phyloP scores from a whole-genome alignment of 2,888 invertebrate species.

The Chrysomela aeneicollis region DNA sequence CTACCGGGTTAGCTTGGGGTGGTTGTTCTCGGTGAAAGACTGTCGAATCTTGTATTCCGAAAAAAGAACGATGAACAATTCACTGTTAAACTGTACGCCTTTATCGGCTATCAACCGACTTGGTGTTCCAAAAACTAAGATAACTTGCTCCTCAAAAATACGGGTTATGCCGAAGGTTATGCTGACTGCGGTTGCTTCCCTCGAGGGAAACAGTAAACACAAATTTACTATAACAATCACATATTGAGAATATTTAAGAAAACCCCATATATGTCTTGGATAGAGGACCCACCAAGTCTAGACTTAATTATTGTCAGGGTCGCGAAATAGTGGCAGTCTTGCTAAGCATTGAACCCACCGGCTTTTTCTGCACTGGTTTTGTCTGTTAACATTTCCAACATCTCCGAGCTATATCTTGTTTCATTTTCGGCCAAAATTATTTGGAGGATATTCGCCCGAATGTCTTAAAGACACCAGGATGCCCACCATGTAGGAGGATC shows the following conservation, averaged over 20 bases:
- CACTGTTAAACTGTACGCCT: background rate
- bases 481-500: constrained; percentile 36
- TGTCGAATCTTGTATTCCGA: background rate
- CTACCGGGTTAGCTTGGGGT: constrained; percentile 48
- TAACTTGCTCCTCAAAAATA: too few relatives aligned
- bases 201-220: constrained; percentile 18
- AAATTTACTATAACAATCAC: constrained; percentile 29
- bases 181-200: background rate
- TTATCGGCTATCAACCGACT: background rate
- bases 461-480: constrained; percentile 42
- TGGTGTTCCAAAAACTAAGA: too few relatives aligned
- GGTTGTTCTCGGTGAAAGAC: too few relatives aligned
- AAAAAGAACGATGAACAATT: background rate
- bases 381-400: constrained; percentile 36
- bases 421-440: constrained; percentile 45
- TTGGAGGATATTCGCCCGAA: constrained; percentile 19
- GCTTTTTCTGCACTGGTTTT: constrained; percentile 37
- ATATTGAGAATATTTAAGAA: constrained; percentile 22
- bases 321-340: background rate
- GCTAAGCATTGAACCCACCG: constrained; percentile 37
- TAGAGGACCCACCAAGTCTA: constrained; percentile 39
- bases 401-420: constrained; percentile 32
- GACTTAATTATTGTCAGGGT: constrained; percentile 34
- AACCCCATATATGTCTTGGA: constrained; percentile 21
- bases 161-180: background rate